These are phyloP conservation scores for Sebastes iracundus DNA, from an alignment of 2,797 vertebrate species.

Conservation along the genomic window DNA sequence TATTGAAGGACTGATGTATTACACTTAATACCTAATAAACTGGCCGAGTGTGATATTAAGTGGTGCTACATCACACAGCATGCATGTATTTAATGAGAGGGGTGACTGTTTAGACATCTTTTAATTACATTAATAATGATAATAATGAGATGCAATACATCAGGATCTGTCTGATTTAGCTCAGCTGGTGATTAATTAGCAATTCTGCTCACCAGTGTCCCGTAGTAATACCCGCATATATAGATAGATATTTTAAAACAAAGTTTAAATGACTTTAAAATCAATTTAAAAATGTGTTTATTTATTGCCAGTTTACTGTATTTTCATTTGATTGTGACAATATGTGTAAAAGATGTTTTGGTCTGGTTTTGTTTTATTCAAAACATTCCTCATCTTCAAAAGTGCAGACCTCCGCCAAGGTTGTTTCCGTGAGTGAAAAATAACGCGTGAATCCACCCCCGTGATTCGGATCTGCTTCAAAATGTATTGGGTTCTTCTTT, in stretches of 20 bases:
- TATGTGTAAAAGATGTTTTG: neutral
- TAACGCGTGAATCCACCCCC: too few species aligned
- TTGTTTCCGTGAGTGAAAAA: neutral
- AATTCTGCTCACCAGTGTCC: neutral
- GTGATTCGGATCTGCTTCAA: too few species aligned
- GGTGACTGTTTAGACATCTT: neutral
- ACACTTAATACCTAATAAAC: neutral
- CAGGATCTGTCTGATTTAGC: slow-evolving; percentile 6
- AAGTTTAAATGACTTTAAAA: neutral
- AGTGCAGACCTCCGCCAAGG: neutral
- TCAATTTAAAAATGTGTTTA: neutral
- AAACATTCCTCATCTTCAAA: neutral
- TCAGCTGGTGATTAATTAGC: slow-evolving; percentile 1
- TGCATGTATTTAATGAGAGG: neutral
- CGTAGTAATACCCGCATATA: neutral
- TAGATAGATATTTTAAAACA: neutral
- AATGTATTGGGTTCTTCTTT: neutral
- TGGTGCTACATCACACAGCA: neutral
- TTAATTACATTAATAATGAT: neutral
- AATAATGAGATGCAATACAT: neutral
- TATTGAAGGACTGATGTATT: too few species aligned
- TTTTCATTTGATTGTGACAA: neutral
- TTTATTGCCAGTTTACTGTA: neutral
- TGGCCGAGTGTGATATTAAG: neutral
- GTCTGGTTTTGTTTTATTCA: neutral